These are phyloP conservation scores for Lucilia cuprina DNA, from an alignment of 1,140 invertebrate species.

Conservation along the genomic window DNA sequence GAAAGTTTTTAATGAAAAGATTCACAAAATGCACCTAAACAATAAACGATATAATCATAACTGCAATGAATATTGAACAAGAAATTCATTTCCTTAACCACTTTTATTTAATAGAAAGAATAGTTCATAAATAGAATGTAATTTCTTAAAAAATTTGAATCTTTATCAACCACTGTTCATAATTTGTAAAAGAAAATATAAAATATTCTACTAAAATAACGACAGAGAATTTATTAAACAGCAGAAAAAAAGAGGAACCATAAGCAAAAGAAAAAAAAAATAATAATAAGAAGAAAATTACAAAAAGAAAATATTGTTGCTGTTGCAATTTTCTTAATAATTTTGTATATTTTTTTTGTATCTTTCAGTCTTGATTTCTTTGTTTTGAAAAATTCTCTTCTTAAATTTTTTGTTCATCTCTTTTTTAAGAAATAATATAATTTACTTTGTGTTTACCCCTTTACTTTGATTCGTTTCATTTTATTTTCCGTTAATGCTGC, in stretches of 20 bases:
- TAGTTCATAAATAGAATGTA: too few species aligned
- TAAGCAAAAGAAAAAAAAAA: background rate
- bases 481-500: background rate
- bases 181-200: background rate
- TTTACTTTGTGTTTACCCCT: background rate
- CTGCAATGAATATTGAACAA: too few species aligned
- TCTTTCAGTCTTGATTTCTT: background rate
- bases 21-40: too few species aligned
- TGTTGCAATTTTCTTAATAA: constrained; percentile 4
- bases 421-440: background rate
- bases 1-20: too few species aligned
- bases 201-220: background rate
- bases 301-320: background rate
- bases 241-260: background rate
- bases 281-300: background rate
- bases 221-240: too few species aligned
- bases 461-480: background rate
- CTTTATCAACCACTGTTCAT: background rate
- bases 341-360: background rate
- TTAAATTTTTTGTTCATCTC: background rate
- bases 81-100: too few species aligned
- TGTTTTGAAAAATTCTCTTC: background rate
- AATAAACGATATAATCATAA: too few species aligned
- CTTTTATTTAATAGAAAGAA: too few species aligned
- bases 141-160: too few species aligned